Base-by-base conservation (phyloP, 2,113 vertebrate species). In the Pelvicachromis taeniatus region DNA sequence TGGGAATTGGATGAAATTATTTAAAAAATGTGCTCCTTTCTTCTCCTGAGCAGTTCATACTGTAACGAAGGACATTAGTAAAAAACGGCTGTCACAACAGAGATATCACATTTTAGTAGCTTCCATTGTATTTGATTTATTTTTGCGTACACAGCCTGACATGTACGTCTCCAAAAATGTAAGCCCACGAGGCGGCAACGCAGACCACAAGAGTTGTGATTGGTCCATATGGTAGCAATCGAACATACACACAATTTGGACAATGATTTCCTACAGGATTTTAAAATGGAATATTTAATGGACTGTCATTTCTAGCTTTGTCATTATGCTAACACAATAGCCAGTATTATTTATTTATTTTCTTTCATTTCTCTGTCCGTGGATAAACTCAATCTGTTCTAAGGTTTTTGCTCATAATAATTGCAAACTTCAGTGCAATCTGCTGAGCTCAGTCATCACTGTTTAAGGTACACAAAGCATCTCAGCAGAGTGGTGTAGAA, bases 1-100 rank as follows among this genome's bases (percentile, higher is more conserved):
- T 70, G 70, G 55, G 53, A 83, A 56, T 84, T 82, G 80, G 70
- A 80, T 56, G 55, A 79, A 35, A 75, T 78, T 84, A 45, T 73
- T 33, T 81, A 81, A 81, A 58, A 83, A 77, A 82, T 33, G 21
- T 65, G 19, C 61, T 12, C 33, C 52, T 45, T 38, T 54, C 73
- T 65, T 29, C n/a, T 9, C 5, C 17, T 23, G 55, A 61, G 45
- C 23, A 52, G 11, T 14, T 59, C 16, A 19, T 45, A 23, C 45
- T 50, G 19, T 52, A 48, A 73, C 35, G 1, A 48, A 70, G 45
- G 29, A 17, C 40, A 13, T 83, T 59, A 52, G 42, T 61, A 26
- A 77, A 77, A 52, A 31, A 75, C 0, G 4, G 2, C 17, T 73
- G 68, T 73, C 1, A 0, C 0, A 50, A 19, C 68, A 19, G 42